Base-by-base conservation (phyloP, 2,888 invertebrate genomes). In the Chorisops tibialis region DNA sequence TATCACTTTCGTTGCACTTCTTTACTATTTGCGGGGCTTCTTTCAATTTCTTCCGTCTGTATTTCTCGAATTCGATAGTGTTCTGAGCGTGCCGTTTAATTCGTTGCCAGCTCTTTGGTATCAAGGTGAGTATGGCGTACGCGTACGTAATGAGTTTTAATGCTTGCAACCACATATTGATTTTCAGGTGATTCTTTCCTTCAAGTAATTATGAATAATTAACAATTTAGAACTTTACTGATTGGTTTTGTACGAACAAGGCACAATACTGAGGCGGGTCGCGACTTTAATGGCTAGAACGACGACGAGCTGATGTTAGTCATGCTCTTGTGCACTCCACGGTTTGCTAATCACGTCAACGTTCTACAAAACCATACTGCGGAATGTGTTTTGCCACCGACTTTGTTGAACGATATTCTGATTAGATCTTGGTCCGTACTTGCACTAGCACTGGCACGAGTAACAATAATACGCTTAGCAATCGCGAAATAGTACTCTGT, bases 81-180 rank as follows among this genome's bases (percentile, higher is more conserved):
- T 73, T 43, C 69, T 70, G 35, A 12, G 72, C 73, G 21, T 71
- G 71, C 38, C 68, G 64, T 48, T 72, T 75, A 52, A 75, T 73
- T 52, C 72, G 71, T 24, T 64, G 56, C 62, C 74, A 65, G 0
- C 74, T 70, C 65, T 76, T 75, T 21, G 76, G 76, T 38, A 77
- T 66, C 1, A 77, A 69, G 0, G 76, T 75, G 22, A 77, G 59
- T 11, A 75, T 65, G n/a, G 73, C 74, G 58, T 74, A 74, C 24
- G 68, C 63, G 48, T 72, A 73, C 24, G 70, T 65, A 11, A 74
- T 62, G 64, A 72, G 74, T 5, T 73, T 72, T 38, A 72, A 52
- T 50, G 72, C 43, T 9, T 61, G 39, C 5, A 56, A 19, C 56
- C 56, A 56, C 3, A n/a, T 39, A 43, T 56, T 30, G 30, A 30